A percentile compares a stretch with the other conserved stretches of the same genome.
Evolutionary conservation across 1,140 invertebrate genomes (phyloP).

Genomic region (Steinernema khuongi): DNA sequence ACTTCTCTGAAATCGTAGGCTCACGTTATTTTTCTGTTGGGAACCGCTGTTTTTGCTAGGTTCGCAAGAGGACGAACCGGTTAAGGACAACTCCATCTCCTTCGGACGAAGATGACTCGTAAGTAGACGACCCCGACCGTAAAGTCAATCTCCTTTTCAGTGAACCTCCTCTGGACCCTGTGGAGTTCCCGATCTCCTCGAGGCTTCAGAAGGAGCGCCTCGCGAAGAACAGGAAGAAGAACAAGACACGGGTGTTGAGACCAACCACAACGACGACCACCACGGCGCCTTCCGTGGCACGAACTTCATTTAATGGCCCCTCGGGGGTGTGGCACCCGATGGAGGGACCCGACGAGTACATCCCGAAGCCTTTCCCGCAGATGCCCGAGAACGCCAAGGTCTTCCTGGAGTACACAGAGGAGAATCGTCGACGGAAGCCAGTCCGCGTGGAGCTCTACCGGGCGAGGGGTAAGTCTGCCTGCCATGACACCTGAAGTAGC

Average conservation of each 20-base stretch:
- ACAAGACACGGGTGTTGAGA: no score
- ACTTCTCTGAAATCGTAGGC: neutral
- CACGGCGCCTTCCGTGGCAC: neutral
- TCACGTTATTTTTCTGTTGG: no score
- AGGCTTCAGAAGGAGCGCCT: neutral
- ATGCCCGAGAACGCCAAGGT: conserved; percentile 11
- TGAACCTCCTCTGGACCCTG: conserved; percentile 10
- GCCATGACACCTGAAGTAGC: neutral
- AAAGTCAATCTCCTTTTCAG: neutral
- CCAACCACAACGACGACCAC: no score
- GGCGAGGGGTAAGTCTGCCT: neutral
- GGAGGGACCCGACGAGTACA: conserved; percentile 16
- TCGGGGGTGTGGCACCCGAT: neutral
- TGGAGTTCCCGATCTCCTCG: conserved; percentile 26
- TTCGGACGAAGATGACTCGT: neutral
- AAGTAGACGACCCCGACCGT: neutral
- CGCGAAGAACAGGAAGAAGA: conserved; percentile 17
- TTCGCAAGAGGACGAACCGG: neutral
- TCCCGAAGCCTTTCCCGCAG: neutral
- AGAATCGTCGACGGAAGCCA: conserved; percentile 6
- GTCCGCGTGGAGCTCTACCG: neutral
- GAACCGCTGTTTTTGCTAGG: neutral
- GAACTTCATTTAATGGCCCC: neutral
- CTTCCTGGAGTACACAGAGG: conserved; percentile 5
- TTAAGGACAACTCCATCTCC: neutral